Conservation (phyloP, 2,888 invertebrate genomes). For the Pristionchus mayeri region DNA sequence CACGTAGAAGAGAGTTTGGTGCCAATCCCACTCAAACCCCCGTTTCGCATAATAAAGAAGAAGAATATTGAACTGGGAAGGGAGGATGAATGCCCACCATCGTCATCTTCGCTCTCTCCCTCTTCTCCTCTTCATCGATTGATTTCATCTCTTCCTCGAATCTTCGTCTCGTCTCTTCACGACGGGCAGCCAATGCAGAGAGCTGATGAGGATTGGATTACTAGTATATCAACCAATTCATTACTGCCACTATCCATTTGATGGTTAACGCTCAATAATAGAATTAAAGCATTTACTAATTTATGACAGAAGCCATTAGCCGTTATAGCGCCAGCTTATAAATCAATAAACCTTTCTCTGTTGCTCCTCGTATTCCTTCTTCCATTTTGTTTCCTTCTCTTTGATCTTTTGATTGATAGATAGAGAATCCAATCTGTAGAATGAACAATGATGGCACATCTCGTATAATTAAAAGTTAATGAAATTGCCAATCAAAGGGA, state of each 20-base stretch:
- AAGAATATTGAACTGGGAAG: too few relatives aligned
- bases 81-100: background rate
- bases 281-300: too few relatives aligned
- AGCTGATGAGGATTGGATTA: too few relatives aligned
- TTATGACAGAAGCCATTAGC: too few relatives aligned
- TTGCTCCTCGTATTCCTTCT: background rate
- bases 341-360: slow-evolving; percentile 7
- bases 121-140: slow-evolving; percentile 15
- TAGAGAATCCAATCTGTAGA: background rate
- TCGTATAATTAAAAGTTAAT: background rate
- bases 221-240: too few relatives aligned
- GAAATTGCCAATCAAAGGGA: background rate
- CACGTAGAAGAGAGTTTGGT: too few relatives aligned
- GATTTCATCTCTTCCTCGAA: slow-evolving; percentile 33
- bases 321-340: too few relatives aligned
- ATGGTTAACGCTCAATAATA: too few relatives aligned
- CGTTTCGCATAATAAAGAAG: too few relatives aligned
- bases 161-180: slow-evolving; percentile 1
- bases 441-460: background rate
- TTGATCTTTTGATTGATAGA: background rate
- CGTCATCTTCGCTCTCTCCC: background rate
- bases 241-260: too few relatives aligned
- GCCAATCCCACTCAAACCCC: too few relatives aligned
- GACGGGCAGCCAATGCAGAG: too few relatives aligned
- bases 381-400: background rate